Evolutionary conservation across 2,797 vertebrate genomes (phyloP).

Genomic region (Champsocephalus esox): DNA sequence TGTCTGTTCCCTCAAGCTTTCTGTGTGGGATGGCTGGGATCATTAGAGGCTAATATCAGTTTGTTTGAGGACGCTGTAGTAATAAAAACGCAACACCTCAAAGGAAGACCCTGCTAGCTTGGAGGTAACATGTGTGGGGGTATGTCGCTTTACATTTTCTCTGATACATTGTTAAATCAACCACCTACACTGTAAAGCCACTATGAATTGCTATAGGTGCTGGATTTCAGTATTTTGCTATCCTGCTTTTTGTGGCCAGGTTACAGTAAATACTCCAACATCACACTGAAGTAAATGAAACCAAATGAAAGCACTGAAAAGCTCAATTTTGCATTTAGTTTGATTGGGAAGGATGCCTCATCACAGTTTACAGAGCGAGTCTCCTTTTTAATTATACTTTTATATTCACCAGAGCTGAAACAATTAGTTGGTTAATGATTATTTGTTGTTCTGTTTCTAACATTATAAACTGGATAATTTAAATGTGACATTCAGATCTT

Average conservation of each 20-base stretch:
- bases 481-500: not conserved
- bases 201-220: not conserved
- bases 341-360: not conserved
- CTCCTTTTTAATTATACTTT: not conserved
- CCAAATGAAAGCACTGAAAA: not conserved
- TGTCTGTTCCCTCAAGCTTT: slow-evolving; percentile 47
- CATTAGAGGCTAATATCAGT: slow-evolving; percentile 67
- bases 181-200: slow-evolving; percentile 1
- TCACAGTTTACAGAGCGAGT: slow-evolving; percentile 3
- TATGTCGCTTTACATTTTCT: slow-evolving; percentile 21
- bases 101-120: slow-evolving; percentile 26
- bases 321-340: not conserved
- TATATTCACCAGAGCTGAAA: not conserved
- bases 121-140: slow-evolving; percentile 22
- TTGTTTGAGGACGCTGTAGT: slow-evolving; percentile 48
- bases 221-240: slow-evolving; percentile 19
- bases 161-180: slow-evolving; percentile 9
- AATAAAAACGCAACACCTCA: slow-evolving; percentile 63
- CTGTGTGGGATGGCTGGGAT: slow-evolving; percentile 56
- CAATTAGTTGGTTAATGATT: not conserved
- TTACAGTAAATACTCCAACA: no score
- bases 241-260: not conserved
- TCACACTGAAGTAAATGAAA: not conserved
- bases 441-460: no score
- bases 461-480: not conserved